phyloP scores from a whole-genome alignment of 2,113 vertebrate species.

The Spea bombifrons region DNA sequence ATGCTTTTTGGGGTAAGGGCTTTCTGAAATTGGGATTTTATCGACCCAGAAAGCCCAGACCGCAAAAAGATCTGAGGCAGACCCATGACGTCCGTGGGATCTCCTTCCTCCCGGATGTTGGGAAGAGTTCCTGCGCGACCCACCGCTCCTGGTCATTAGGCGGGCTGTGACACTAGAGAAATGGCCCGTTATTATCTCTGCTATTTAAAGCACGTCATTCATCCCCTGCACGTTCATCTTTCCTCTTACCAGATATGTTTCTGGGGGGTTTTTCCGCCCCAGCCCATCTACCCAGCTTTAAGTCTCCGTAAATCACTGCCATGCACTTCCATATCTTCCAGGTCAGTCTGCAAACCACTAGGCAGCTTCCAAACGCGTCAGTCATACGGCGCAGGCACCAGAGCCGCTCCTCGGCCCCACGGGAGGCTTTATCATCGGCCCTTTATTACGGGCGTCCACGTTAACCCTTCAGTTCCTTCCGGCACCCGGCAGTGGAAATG shows the following conservation, averaged over 20 bases:
- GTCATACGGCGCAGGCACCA: too few species aligned
- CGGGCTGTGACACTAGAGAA: not conserved
- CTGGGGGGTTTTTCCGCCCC: not conserved
- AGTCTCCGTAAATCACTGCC: not conserved
- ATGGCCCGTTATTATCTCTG: not conserved
- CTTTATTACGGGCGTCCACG: too few species aligned
- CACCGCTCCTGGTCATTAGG: not conserved
- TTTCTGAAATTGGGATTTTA: slow-evolving; percentile 52
- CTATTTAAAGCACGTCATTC: not conserved
- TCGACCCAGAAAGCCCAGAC: slow-evolving; percentile 54
- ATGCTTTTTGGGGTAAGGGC: slow-evolving; percentile 55
- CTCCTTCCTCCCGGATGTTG: not conserved
- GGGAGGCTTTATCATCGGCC: too few species aligned
- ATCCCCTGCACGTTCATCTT: not conserved
- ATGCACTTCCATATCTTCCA: not conserved
- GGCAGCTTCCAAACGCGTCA: not conserved
- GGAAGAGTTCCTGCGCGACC: not conserved
- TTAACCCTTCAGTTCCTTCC: too few species aligned
- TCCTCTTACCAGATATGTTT: not conserved
- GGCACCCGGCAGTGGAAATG: too few species aligned
- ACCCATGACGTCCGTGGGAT: slow-evolving; percentile 5
- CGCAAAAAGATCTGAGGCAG: slow-evolving; percentile 52
- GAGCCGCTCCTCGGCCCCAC: too few species aligned
- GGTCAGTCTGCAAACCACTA: not conserved
- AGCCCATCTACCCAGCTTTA: not conserved